These are phyloP conservation scores for Luffia ferchaultella DNA, from an alignment of 2,888 invertebrate genomes.

Conservation along the genomic window DNA sequence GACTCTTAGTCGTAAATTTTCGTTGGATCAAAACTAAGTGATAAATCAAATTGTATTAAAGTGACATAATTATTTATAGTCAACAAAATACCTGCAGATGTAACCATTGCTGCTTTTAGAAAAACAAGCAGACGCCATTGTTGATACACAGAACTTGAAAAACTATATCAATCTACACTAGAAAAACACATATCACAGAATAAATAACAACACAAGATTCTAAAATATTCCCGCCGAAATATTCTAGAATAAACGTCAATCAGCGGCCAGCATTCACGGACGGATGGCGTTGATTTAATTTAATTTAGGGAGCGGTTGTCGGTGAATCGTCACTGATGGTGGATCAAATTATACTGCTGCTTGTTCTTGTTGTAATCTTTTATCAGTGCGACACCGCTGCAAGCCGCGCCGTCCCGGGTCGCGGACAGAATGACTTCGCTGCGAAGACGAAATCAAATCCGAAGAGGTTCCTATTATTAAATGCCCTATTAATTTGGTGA, in stretches of 20 bases:
- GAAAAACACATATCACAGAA: too few relatives aligned
- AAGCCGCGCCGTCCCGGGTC: conserved; percentile 19
- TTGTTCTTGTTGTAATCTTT: conserved; percentile 42
- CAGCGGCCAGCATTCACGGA: conserved; percentile 32
- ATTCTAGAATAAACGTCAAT: not conserved
- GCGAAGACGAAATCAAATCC: not conserved
- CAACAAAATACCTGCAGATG: too few relatives aligned
- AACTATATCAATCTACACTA: too few relatives aligned
- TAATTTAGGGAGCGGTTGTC: conserved; percentile 29
- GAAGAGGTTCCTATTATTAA: not conserved
- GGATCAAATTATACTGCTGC: conserved; percentile 47
- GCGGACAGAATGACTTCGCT: not conserved
- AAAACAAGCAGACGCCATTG: too few relatives aligned
- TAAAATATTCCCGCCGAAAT: not conserved
- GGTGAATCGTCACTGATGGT: conserved; percentile 17
- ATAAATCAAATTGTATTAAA: too few relatives aligned
- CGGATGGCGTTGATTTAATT: conserved; percentile 56
- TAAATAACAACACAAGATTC: too few relatives aligned
- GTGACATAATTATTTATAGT: too few relatives aligned
- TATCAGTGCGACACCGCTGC: conserved; percentile 30
- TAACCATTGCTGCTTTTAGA: too few relatives aligned
- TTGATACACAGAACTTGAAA: too few relatives aligned
- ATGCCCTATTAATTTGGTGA: not conserved
- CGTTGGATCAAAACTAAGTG: too few relatives aligned
- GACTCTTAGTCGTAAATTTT: too few relatives aligned